A percentile compares a stretch with the other conserved stretches of the same genome.
Conservation (phyloP, 2,797 vertebrate species). For the Malurus splendens region DNA sequence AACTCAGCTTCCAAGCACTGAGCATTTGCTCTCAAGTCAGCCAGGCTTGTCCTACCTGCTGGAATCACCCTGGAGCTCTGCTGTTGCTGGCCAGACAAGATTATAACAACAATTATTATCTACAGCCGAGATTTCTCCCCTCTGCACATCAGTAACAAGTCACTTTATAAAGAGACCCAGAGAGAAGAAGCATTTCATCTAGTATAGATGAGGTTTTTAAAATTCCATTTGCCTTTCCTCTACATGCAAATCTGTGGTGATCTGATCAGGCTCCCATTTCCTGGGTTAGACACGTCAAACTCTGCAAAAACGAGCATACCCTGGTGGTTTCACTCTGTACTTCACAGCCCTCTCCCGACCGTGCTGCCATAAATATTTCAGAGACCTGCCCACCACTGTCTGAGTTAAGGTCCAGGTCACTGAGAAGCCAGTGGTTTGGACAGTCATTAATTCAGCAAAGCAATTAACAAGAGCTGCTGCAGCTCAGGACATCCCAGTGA, state of each 20-base stretch:
- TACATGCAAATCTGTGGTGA: slow-evolving; percentile 53
- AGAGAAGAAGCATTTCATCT: slow-evolving; percentile 48
- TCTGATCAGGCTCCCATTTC: slow-evolving; percentile 62
- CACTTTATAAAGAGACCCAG: neutral
- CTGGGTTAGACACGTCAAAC: slow-evolving; percentile 52
- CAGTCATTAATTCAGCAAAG: neutral
- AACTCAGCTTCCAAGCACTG: neutral
- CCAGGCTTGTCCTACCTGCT: neutral
- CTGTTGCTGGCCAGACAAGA: neutral
- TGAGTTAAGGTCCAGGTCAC: slow-evolving; percentile 51
- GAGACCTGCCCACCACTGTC: neutral
- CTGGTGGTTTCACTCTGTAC: neutral
- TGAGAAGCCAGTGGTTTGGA: neutral
- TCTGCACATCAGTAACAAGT: slow-evolving; percentile 9
- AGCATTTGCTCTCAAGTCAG: neutral
- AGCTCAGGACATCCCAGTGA: neutral
- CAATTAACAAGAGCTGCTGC: neutral
- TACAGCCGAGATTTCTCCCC: neutral
- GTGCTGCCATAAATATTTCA: slow-evolving; percentile 35
- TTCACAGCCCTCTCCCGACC: slow-evolving; percentile 4
- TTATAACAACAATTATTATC: neutral
- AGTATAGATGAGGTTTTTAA: slow-evolving; percentile 54
- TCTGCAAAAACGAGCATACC: slow-evolving; percentile 36
- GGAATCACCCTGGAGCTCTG: neutral
- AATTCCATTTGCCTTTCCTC: slow-evolving; percentile 61